Base-by-base conservation (phyloP, 2,888 invertebrate species). In the Chorisops tibialis region DNA sequence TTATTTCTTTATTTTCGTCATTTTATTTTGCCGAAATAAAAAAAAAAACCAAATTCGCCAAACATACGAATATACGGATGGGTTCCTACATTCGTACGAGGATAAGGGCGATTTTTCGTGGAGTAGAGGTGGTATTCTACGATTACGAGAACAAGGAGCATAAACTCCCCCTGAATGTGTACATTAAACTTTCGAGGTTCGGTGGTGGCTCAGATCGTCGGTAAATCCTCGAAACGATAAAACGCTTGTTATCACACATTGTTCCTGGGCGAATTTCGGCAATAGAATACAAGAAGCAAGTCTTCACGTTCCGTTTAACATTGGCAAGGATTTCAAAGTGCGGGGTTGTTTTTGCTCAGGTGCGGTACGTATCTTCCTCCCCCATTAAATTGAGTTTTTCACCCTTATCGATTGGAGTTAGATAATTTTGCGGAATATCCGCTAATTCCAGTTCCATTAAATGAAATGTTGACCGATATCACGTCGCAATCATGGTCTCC, bases 221-320 rank as follows among this genome's bases (percentile, higher is more conserved):
- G 43, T 43, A 61, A 61, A 61, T 61, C 61, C 47, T 51, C 14
- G 21, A 61, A 63, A 63, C 65, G 65, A 63, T 63, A 65, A 63
- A 65, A 65, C 59, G 63, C 65, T 65, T 65, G 65, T 65, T 65
- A 65, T 65, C 65, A 65, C 65, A 65, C 63, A 65, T 65, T 65
- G 65, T 65, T 62, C 59, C 38, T 22, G 39, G 43, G 37, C 48
- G 30, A 43, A 43, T 50, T 18, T 14, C 14, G 37, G 48, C 45
- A 30, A 37, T 37, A n/a, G n/a, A n/a, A n/a, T n/a, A n/a, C 37
- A 47, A 43, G 37, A 47, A 48, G 37, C 22, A 22, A 35, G 35
- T 59, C 48, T 48, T 59, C 59, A 59, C 56, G 56, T 56, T 56
- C 45, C 43, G 43, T 56, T 56, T 56, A 56, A 45, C 56, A 56